Evolutionary conservation across 2,113 vertebrate genomes (phyloP).

Genomic region (Cryptomyrus ogoouensis): DNA sequence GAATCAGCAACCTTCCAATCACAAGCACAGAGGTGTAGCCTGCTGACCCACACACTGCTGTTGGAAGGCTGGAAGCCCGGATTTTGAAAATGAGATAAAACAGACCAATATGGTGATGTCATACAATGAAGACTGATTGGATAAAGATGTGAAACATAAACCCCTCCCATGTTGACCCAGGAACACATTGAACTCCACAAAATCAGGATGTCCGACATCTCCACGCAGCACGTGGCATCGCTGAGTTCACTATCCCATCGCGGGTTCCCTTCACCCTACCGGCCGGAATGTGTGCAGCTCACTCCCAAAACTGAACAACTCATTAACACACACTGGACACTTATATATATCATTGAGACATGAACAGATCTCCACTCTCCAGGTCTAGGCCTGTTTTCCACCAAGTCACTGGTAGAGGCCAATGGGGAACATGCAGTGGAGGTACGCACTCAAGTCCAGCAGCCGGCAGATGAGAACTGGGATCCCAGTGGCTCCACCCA

Average conservation of each 20-base stretch:
- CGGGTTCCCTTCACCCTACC: neutral
- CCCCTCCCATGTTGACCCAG: neutral
- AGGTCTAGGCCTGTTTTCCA: constrained; percentile 87
- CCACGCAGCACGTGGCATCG: neutral
- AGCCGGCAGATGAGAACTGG: constrained; percentile 88
- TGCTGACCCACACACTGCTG: neutral
- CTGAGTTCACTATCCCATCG: neutral
- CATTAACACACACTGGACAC: neutral
- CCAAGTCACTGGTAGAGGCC: constrained; percentile 84
- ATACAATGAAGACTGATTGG: neutral
- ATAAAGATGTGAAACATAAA: neutral
- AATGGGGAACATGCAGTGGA: constrained; percentile 80
- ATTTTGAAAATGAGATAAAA: neutral
- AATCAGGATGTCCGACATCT: neutral
- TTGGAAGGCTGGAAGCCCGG: neutral
- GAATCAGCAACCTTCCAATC: neutral
- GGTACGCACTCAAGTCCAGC: constrained; percentile 85
- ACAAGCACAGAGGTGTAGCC: neutral
- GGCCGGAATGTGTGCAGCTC: neutral
- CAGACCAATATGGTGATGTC: neutral
- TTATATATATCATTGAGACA: neutral
- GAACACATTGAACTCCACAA: neutral
- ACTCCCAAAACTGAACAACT: neutral
- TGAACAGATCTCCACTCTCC: neutral
- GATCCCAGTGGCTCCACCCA: constrained; percentile 65